A percentile compares a stretch with the other conserved stretches of the same genome.
phyloP scores from a whole-genome alignment of 2,797 vertebrate species.

The Enoplosus armatus region DNA sequence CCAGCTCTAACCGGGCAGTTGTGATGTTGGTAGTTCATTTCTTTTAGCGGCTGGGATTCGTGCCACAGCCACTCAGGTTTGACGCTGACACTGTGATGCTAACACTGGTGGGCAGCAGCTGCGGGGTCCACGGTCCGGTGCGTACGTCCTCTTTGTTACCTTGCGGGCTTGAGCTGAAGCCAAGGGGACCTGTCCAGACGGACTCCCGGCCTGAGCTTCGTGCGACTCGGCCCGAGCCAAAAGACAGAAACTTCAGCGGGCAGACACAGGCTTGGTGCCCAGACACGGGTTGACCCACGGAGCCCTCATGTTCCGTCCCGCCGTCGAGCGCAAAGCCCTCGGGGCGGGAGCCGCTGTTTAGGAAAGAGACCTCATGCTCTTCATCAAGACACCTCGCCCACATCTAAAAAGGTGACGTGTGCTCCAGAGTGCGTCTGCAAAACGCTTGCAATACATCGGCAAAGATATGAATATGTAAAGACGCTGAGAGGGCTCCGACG shows the following conservation, averaged over 20 bases:
- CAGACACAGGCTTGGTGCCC: neutral
- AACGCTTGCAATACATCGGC: constrained; percentile 11
- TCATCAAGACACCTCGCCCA: constrained; percentile 5
- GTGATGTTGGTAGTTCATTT: too few species aligned
- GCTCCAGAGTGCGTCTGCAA: neutral
- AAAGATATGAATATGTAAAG: constrained; percentile 18
- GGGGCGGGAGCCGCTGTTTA: neutral
- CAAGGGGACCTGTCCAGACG: too few species aligned
- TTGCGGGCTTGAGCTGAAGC: too few species aligned
- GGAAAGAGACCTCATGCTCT: neutral
- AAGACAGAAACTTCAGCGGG: constrained; percentile 10
- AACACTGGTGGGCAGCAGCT: too few species aligned
- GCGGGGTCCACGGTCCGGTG: too few species aligned
- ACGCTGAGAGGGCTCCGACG: neutral
- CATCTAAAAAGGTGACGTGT: neutral
- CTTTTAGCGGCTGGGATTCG: too few species aligned
- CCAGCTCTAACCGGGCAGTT: too few species aligned
- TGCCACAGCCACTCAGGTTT: too few species aligned
- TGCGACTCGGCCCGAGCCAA: too few species aligned
- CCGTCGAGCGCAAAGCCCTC: neutral
- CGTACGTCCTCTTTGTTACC: too few species aligned
- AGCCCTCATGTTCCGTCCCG: neutral
- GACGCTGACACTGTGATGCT: too few species aligned
- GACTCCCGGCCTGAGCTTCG: too few species aligned
- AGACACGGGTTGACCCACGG: neutral